A percentile compares a stretch with the other conserved stretches of the same genome.
phyloP scores from a whole-genome alignment of 2,113 vertebrate species.

The Rhinogobius similis region DNA sequence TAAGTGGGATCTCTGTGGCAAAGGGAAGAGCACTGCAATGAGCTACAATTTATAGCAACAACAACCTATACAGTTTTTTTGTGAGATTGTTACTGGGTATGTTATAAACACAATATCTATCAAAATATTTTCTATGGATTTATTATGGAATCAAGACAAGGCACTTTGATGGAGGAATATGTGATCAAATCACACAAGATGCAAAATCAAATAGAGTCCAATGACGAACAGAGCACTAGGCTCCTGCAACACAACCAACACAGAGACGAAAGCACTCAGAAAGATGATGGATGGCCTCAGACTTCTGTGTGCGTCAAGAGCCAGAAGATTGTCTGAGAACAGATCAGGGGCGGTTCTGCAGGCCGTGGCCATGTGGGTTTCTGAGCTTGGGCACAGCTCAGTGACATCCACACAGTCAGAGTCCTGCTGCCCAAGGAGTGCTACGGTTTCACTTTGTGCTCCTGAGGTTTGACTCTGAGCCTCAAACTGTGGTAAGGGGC shows the following conservation, averaged over 20 bases:
- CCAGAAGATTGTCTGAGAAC: slow-evolving; percentile 29
- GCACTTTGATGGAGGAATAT: slow-evolving; percentile 51
- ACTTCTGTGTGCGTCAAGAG: slow-evolving; percentile 32
- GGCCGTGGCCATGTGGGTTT: slow-evolving; percentile 10
- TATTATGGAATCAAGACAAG: slow-evolving; percentile 59
- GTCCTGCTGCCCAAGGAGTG: slow-evolving; percentile 24
- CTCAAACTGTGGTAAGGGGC: neutral
- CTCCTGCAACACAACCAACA: slow-evolving; percentile 61
- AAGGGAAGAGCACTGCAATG: neutral
- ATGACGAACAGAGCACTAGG: slow-evolving; percentile 62
- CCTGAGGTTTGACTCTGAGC: slow-evolving; percentile 29
- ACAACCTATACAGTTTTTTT: neutral
- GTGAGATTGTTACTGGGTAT: slow-evolving; percentile 12
- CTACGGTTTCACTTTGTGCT: slow-evolving; percentile 22
- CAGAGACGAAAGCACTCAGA: slow-evolving; percentile 57
- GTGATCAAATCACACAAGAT: slow-evolving; percentile 45
- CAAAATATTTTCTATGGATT: neutral
- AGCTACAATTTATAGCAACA: slow-evolving; percentile 1
- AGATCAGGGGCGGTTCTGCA: slow-evolving; percentile 28
- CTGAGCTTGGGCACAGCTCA: slow-evolving; percentile 11
- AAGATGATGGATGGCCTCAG: slow-evolving; percentile 56
- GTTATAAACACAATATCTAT: neutral
- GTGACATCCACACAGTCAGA: slow-evolving; percentile 21
- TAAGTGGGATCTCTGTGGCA: neutral
- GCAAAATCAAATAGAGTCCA: slow-evolving; percentile 58